These are phyloP conservation scores for Drosophila pseudoobscura DNA, from an alignment of 1,140 invertebrate genomes.

Conservation along the genomic window DNA sequence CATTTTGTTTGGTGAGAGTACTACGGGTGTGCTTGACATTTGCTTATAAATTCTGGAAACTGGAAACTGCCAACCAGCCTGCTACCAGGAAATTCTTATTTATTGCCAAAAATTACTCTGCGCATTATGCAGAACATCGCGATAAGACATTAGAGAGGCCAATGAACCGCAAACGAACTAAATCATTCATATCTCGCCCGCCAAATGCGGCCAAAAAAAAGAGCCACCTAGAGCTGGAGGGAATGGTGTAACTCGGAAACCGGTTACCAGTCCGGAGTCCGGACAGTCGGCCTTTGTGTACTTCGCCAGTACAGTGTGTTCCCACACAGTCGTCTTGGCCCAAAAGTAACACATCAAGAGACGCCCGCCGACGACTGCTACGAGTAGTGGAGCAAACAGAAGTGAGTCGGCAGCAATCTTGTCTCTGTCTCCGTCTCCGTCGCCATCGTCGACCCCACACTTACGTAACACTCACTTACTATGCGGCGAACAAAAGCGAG, in stretches of 20 bases:
- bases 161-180: constrained; percentile 72
- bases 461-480: constrained; percentile 56
- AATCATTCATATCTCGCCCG: constrained; percentile 65
- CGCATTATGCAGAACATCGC: constrained; percentile 68
- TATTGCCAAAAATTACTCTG: constrained; percentile 62
- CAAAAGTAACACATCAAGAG: constrained; percentile 62
- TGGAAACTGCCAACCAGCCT: constrained; percentile 1
- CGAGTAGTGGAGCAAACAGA: constrained; percentile 52
- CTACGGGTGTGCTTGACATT: constrained; percentile 6
- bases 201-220: constrained; percentile 23
- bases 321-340: constrained; percentile 54
- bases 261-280: constrained; percentile 54
- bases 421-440: constrained; percentile 28
- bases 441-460: constrained; percentile 12
- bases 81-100: constrained; percentile 38
- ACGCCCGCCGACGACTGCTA: constrained; percentile 8
- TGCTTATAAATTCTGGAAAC: constrained; percentile 38
- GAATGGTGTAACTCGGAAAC: constrained; percentile 63
- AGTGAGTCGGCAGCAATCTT: constrained; percentile 63
- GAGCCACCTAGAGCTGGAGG: constrained; percentile 12
- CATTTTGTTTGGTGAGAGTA: constrained; percentile 6
- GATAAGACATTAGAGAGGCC: constrained; percentile 66
- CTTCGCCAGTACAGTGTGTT: constrained; percentile 35
- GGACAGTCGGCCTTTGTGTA: constrained; percentile 32
- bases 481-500: constrained; percentile 14